phyloP scores from a whole-genome alignment of 2,797 vertebrate species.

The Lutjanus campechanus region DNA sequence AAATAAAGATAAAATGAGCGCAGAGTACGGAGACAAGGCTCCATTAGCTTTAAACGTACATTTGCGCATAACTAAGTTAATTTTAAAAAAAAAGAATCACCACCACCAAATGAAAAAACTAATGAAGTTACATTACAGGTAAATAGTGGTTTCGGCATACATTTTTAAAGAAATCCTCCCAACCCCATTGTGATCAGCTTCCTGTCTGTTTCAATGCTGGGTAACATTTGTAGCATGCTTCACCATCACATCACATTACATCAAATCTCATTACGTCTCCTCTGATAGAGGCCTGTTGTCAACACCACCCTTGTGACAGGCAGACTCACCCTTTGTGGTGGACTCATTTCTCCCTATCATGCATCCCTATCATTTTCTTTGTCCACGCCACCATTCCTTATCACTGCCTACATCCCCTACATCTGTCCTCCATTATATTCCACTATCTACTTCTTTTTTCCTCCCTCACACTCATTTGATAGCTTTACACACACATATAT shows the following conservation, averaged over 20 bases:
- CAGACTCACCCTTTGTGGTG: conserved; percentile 40
- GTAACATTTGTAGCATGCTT: conserved; percentile 48
- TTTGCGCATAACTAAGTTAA: no score
- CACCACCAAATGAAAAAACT: no score
- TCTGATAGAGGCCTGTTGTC: conserved; percentile 53
- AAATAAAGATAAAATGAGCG: no score
- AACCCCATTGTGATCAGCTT: conserved; percentile 22
- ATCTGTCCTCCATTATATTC: conserved; percentile 62
- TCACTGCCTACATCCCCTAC: conserved; percentile 56
- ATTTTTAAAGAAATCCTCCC: no score
- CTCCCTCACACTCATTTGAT: conserved; percentile 43
- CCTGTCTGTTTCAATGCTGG: conserved; percentile 47
- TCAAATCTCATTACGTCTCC: conserved; percentile 59
- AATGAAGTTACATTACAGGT: no score
- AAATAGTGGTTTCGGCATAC: no score
- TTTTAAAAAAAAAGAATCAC: no score
- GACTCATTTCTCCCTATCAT: conserved; percentile 49
- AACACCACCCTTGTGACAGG: conserved; percentile 39
- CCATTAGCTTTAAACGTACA: no score
- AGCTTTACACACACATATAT: conserved; percentile 41
- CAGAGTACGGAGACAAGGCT: no score
- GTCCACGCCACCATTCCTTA: conserved; percentile 53
- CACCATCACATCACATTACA: conserved; percentile 57
- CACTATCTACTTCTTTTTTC: conserved; percentile 36
- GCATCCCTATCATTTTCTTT: conserved; percentile 52